phyloP scores from a whole-genome alignment of 2,113 vertebrate genomes.

The Calidris pugnax region DNA sequence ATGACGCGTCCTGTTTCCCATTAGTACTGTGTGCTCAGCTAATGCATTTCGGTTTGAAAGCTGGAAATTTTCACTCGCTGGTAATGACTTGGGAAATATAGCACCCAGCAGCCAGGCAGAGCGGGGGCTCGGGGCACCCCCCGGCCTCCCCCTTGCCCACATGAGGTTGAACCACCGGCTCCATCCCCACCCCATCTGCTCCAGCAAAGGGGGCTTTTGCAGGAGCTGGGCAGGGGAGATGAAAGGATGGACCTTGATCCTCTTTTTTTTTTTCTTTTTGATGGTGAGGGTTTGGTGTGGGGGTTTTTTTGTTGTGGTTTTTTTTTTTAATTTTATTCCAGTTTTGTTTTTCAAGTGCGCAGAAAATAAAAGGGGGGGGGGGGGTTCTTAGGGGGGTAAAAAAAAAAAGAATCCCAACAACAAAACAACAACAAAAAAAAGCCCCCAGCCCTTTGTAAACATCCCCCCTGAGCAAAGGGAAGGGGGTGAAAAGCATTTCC shows the following conservation, averaged over 20 bases:
- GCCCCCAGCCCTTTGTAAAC: constrained; percentile 60
- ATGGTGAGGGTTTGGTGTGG: too few relatives aligned
- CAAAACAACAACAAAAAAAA: constrained; percentile 21
- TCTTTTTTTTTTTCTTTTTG: not conserved
- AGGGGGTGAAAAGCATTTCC: constrained; percentile 80
- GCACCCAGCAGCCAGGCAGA: constrained; percentile 60
- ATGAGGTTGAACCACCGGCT: fast-evolving
- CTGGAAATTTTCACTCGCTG: constrained; percentile 79
- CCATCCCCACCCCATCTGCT: not conserved
- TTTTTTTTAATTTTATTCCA: not conserved
- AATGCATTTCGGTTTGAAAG: constrained; percentile 73
- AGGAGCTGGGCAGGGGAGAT: not conserved
- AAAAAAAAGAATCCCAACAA: not conserved
- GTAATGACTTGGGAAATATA: constrained; percentile 84
- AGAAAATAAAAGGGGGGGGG: not conserved
- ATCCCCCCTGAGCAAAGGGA: constrained; percentile 57
- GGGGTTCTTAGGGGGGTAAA: not conserved
- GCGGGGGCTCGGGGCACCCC: not conserved
- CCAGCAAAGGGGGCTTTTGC: not conserved
- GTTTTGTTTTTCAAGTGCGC: not conserved
- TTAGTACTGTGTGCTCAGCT: constrained; percentile 84
- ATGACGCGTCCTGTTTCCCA: constrained; percentile 74
- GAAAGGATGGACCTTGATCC: not conserved
- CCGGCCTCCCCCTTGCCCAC: not conserved
- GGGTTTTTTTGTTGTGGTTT: too few relatives aligned